Evolutionary conservation across 2,797 vertebrate genomes (phyloP).

Genomic region (Amblyopsis hoosieri): DNA sequence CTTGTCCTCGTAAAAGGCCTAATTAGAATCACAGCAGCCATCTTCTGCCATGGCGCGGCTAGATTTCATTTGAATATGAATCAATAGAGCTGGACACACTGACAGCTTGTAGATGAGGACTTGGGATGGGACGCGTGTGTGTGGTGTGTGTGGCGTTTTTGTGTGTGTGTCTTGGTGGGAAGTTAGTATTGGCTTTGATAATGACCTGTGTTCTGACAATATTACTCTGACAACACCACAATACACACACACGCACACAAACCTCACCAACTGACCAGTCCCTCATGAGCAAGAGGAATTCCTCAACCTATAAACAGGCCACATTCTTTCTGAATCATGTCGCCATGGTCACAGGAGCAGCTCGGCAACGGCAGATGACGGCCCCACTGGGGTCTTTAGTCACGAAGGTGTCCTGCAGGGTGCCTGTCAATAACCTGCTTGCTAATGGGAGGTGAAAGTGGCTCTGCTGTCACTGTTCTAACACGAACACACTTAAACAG

Average conservation of each 20-base stretch:
- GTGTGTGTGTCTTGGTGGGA: constrained; percentile 13
- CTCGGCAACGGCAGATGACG: constrained; percentile 35
- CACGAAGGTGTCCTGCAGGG: constrained; percentile 46
- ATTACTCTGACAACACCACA: too few relatives aligned
- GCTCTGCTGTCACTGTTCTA: constrained; percentile 51
- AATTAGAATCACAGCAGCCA: too few relatives aligned
- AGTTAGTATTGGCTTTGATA: constrained; percentile 50
- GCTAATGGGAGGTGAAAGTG: constrained; percentile 33
- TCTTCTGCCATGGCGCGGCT: not conserved
- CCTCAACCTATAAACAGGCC: constrained; percentile 61
- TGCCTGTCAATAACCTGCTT: constrained; percentile 66
- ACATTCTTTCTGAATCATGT: constrained; percentile 63
- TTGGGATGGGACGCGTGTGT: not conserved
- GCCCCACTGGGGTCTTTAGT: constrained; percentile 52
- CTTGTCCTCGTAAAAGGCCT: constrained; percentile 7
- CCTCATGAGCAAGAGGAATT: constrained; percentile 55
- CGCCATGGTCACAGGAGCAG: constrained; percentile 64
- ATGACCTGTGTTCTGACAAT: constrained; percentile 22
- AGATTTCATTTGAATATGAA: constrained; percentile 21
- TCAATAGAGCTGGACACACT: constrained; percentile 23
- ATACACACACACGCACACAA: too few relatives aligned
- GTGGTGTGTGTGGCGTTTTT: constrained; percentile 5
- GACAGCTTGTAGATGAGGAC: constrained; percentile 60
- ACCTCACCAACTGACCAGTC: not conserved
- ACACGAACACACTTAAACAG: constrained; percentile 15